Evolutionary conservation across 2,888 invertebrate genomes (phyloP).

Genomic region (Nemotelus pantherinus): DNA sequence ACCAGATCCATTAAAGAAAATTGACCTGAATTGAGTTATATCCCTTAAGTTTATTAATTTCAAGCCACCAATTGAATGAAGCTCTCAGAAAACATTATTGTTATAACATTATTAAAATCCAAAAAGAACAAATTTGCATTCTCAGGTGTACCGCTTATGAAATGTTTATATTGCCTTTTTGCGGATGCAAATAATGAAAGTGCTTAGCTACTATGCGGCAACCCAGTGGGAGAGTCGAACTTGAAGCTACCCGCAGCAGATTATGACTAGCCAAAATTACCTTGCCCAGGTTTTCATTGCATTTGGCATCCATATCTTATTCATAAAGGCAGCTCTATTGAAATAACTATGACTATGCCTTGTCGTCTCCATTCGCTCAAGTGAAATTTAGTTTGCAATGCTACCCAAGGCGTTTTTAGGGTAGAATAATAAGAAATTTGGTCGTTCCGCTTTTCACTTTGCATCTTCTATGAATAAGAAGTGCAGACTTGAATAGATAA

Average conservation of each 20-base stretch:
- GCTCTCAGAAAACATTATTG: too few relatives aligned
- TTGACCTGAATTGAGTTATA: too few relatives aligned
- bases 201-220: background rate
- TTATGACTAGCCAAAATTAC: constrained; percentile 26
- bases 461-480: constrained; percentile 11
- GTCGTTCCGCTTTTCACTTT: background rate
- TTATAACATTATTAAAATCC: too few relatives aligned
- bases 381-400: constrained; percentile 22
- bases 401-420: constrained; percentile 20
- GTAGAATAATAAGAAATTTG: constrained; percentile 27
- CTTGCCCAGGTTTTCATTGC: constrained; percentile 22
- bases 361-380: constrained; percentile 4
- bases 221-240: background rate
- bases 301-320: constrained; percentile 39
- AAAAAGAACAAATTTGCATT: too few relatives aligned
- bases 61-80: too few relatives aligned
- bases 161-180: background rate
- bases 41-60: too few relatives aligned
- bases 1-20: too few relatives aligned
- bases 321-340: constrained; percentile 29
- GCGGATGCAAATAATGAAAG: background rate
- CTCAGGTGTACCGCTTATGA: too few relatives aligned
- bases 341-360: constrained; percentile 3
- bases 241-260: background rate
- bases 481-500: constrained; percentile 39